Evolutionary conservation across 2,113 vertebrate species (phyloP).

Genomic region (Cariama cristata): DNA sequence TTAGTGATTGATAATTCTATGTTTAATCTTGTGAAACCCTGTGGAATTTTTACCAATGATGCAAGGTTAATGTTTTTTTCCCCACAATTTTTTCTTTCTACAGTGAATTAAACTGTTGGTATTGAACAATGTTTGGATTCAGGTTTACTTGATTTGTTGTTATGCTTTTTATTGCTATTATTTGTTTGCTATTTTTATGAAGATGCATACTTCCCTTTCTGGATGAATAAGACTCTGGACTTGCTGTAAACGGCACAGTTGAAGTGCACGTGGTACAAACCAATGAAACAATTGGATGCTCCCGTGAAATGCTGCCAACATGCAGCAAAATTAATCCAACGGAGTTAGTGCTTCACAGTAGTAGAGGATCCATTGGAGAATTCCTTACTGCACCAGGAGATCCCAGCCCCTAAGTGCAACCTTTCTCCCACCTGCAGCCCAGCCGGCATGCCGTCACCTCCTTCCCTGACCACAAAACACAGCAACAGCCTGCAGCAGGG

Average conservation of each 20-base stretch:
- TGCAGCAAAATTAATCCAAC: neutral
- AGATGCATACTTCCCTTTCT: neutral
- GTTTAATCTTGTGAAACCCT: neutral
- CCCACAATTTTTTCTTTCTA: neutral
- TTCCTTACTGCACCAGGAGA: neutral
- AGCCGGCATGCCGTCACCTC: fast-evolving
- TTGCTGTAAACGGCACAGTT: neutral
- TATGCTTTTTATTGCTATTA: neutral
- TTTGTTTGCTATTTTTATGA: neutral
- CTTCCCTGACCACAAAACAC: neutral
- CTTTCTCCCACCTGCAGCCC: neutral
- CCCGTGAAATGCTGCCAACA: neutral
- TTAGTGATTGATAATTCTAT: neutral
- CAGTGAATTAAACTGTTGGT: neutral
- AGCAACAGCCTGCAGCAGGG: neutral
- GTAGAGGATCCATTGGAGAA: neutral
- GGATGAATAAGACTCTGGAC: neutral
- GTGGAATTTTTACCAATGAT: neutral
- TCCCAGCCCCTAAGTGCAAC: neutral
- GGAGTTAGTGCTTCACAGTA: neutral
- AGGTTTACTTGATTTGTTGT: neutral
- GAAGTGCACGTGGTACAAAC: neutral
- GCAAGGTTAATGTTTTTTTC: neutral
- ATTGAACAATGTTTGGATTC: neutral
- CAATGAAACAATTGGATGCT: neutral